Base-by-base conservation (phyloP, 1,140 invertebrate genomes). In the Megalopta genalis region DNA sequence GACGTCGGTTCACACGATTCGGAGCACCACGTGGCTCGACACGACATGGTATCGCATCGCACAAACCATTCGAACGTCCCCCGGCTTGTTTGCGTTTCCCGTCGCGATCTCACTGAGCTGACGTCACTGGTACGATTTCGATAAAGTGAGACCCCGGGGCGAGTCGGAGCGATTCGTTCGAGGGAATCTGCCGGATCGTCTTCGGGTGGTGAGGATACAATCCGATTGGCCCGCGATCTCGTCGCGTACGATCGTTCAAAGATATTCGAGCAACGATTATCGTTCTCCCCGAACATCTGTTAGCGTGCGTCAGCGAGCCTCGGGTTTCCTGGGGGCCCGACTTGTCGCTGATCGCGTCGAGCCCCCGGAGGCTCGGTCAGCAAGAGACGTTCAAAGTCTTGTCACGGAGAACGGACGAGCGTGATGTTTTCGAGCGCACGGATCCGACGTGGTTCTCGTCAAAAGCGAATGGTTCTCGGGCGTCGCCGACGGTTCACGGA, bases 1-100 rank as follows among this genome's bases (percentile, higher is more conserved):
- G 64, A 81, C 42, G 42, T 83, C 65, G 27, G 65, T 75, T 85
- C 68, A 64, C 72, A 77, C 68, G 72, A 77, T 84, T 77, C 80
- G 70, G 25, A 25, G 52, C 70, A 85, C 78, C 83, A 84, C 82
- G 78, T 84, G 82, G 71, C 54, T 75, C 70, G 65, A 69, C 77
- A 62, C 82, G 64, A 32, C 32, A 32, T 32, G 32, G 32, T 4
- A 32, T 32, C 32, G 59, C 60, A 39, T 66, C 64, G 79, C 82
- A 77, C 79, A 73, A 83, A 73, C 73, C 68, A n/a, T 74, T 23
- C 23, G 23, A 39, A 49, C 32, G 32, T 65, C 25, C 5, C 25
- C 5, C 32, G 4, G 32, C 32, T 32, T 32, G 4, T 32, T 32
- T 32, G 32, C 32, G 32, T 32, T 32, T 32, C 32, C 32, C 32